phyloP scores from a whole-genome alignment of 2,113 vertebrate species.

The Scytalopus superciliaris region DNA sequence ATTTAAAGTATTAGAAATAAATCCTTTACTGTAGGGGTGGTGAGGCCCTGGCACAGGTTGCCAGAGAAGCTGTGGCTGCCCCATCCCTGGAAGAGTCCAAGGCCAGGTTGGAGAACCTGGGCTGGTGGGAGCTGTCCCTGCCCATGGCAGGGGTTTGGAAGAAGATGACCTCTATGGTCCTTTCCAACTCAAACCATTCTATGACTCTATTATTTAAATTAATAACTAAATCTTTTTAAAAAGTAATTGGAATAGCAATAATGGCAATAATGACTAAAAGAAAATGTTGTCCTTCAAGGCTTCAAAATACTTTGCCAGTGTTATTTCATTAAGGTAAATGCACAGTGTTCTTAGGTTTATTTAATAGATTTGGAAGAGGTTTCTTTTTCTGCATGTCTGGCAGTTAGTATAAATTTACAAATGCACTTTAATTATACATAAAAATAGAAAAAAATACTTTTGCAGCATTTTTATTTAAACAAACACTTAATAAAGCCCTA shows the following conservation, averaged over 20 bases:
- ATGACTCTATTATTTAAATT: neutral
- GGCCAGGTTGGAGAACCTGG: accelerated
- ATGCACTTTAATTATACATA: slow-evolving; percentile 40
- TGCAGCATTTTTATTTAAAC: slow-evolving; percentile 49
- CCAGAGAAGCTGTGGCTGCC: neutral
- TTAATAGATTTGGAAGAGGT: neutral
- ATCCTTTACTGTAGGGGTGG: neutral
- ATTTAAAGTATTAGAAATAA: neutral
- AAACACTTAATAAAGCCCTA: slow-evolving; percentile 52
- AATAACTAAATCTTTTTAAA: neutral
- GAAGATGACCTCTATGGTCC: neutral
- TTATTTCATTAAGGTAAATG: neutral
- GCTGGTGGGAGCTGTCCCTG: neutral
- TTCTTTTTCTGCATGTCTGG: neutral
- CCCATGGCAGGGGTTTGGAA: neutral
- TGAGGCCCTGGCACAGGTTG: accelerated
- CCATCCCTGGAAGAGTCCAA: neutral
- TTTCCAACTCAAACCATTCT: neutral
- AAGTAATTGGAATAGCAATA: neutral
- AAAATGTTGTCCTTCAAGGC: neutral
- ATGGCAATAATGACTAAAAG: neutral
- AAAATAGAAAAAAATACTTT: slow-evolving; percentile 60
- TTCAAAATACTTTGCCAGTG: slow-evolving; percentile 2
- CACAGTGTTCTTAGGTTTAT: neutral
- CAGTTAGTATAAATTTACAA: slow-evolving; percentile 37